A percentile compares a stretch with the other conserved stretches of the same genome.
Evolutionary conservation across 2,113 vertebrate species (phyloP).

Genomic region (Lepus timidus): DNA sequence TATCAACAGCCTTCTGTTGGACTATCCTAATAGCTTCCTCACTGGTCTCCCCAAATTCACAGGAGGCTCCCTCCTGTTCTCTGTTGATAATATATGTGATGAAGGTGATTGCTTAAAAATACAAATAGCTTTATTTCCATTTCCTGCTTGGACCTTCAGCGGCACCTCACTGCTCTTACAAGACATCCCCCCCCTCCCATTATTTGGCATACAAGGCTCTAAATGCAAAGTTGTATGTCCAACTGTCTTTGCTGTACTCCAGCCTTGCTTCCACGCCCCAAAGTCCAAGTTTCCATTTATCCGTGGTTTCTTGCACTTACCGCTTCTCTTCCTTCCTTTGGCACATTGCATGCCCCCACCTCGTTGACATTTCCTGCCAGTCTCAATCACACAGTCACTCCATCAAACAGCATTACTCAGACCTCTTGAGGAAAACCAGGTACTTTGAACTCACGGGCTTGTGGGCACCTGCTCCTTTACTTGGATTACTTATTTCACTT

Average conservation of each 20-base stretch:
- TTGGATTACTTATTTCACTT: not conserved
- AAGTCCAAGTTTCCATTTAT: rapidly evolving
- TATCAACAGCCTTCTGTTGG: not conserved
- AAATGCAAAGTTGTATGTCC: rapidly evolving
- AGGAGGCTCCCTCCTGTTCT: not conserved
- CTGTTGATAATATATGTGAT: not conserved
- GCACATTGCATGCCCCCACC: rapidly evolving
- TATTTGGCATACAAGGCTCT: not conserved
- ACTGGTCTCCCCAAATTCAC: not conserved
- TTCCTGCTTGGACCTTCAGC: not conserved
- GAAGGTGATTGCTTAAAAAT: not conserved
- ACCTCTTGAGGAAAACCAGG: not conserved
- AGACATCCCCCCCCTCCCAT: not conserved
- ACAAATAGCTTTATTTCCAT: not conserved
- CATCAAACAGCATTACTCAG: not conserved
- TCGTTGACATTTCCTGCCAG: not conserved
- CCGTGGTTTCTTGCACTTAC: not conserved
- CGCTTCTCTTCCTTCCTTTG: not conserved
- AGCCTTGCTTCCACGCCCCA: too few relatives aligned
- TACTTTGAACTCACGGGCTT: not conserved
- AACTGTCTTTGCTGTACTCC: too few relatives aligned
- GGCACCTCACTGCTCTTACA: not conserved
- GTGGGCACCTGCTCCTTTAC: not conserved
- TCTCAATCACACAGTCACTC: not conserved
- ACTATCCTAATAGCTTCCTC: not conserved